Evolutionary conservation across 2,113 vertebrate genomes (phyloP).

Genomic region (Rhynchopsitta pachyrhyncha): DNA sequence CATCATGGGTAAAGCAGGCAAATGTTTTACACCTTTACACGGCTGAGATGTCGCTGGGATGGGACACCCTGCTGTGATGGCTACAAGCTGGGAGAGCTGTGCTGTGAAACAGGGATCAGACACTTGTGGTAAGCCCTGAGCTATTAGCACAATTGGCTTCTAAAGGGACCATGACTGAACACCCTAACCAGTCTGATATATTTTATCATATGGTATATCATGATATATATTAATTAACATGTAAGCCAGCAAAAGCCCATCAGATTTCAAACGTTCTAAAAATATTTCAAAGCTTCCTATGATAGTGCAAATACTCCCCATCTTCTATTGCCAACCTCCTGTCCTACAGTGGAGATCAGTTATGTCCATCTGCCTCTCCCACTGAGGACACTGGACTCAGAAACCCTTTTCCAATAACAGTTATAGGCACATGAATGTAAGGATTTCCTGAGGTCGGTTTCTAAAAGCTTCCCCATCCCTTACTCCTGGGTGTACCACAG

Average conservation of each 20-base stretch:
- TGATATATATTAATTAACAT: background rate
- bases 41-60: background rate
- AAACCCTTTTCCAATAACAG: background rate
- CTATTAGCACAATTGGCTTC: background rate
- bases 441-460: background rate
- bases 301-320: background rate
- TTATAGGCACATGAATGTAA: background rate
- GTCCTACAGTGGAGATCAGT: background rate
- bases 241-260: background rate
- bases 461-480: background rate
- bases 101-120: background rate
- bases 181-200: background rate
- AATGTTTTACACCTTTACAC: background rate
- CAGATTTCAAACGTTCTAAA: background rate
- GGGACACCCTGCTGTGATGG: background rate
- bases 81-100: background rate
- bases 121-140: background rate
- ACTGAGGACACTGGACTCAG: background rate
- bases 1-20: background rate
- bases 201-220: background rate
- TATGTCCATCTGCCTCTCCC: background rate
- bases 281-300: background rate
- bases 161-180: background rate
- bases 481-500: background rate
- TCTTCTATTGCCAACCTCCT: background rate